Conservation (phyloP, 2,888 invertebrate species). For the Artemia sp. region DNA sequence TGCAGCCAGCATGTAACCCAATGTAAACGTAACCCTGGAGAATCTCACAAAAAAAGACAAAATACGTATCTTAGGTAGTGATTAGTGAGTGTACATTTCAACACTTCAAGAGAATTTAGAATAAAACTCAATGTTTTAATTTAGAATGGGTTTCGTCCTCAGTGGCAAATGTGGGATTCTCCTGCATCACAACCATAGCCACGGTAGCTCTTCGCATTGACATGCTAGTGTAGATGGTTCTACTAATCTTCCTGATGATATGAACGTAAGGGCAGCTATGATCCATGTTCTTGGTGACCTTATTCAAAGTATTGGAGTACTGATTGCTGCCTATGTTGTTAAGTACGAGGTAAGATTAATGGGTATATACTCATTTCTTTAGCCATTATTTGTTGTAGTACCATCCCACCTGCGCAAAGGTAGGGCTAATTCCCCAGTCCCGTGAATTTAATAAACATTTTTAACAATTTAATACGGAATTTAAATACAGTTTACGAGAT, state of each 20-base stretch:
- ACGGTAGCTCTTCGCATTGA: conserved; percentile 24
- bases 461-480: too few relatives aligned
- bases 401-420: neutral
- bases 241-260: conserved; percentile 36
- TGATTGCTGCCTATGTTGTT: conserved; percentile 64
- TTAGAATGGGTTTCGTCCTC: conserved; percentile 57
- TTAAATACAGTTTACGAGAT: too few relatives aligned
- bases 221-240: conserved; percentile 24
- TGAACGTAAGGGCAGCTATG: conserved; percentile 66
- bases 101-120: too few relatives aligned
- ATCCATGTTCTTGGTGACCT: conserved; percentile 78
- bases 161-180: conserved; percentile 44
- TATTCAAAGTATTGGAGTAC: conserved; percentile 69
- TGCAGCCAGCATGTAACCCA: too few relatives aligned
- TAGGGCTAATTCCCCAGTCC: too few relatives aligned
- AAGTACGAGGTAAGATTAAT: conserved; percentile 47
- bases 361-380: conserved; percentile 1
- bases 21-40: too few relatives aligned
- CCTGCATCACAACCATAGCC: conserved; percentile 24
- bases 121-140: too few relatives aligned
- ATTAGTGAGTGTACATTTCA: too few relatives aligned
- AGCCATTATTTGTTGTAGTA: neutral
- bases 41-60: too few relatives aligned
- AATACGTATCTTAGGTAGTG: too few relatives aligned
- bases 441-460: too few relatives aligned